Base-by-base conservation (phyloP, 2,113 vertebrate genomes). In the Pagrus major region DNA sequence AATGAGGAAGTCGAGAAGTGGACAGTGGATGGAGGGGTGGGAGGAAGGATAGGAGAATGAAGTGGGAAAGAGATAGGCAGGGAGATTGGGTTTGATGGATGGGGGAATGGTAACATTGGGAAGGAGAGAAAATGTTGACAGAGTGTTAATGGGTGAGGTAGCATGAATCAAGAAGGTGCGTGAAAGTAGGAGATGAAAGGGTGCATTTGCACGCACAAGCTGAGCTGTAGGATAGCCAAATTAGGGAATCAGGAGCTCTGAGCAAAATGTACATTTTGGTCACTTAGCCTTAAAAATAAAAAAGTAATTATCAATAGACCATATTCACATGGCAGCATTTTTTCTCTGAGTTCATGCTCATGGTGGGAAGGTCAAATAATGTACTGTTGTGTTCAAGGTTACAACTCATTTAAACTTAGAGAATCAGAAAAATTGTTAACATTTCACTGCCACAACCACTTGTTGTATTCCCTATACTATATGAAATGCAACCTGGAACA, bases 121-220 rank as follows among this genome's bases (percentile, higher is more conserved):
- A 41, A 58, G 51, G 5, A 82, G 42, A 56, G 31, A 67, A 70
- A 73, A 65, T 59, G 25, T 63, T 68, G 20, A 65, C 31, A 46
- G 60, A 35, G 29, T 47, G 49, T 75, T 59, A 81, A 37, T 59
- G 42, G 35, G 1, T 46, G 27, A 37, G 33, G 33, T 29, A 35
- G 20, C 9, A 52, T 49, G 35, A 66, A 47, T 63, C 27, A 4
- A 49, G 33, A 65, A 27, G 21, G 16, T 2, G 15, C 51, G 49
- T 3, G 46, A 65, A 75, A 71, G 23, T 7, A 60, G n/a, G 31
- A 41, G 33, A 74, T 46, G 27, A 76, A 33, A 25, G 11, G 25
- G 8, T 31, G 27, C 25, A 37, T 2, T 64, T 42, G 54, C 15
- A 10, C 9, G 44, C 6, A 20, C 6, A 6, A 81, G 29, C 31